Evolutionary conservation across 1,140 invertebrate species (phyloP).

Genomic region (Drosophila biarmipes): DNA sequence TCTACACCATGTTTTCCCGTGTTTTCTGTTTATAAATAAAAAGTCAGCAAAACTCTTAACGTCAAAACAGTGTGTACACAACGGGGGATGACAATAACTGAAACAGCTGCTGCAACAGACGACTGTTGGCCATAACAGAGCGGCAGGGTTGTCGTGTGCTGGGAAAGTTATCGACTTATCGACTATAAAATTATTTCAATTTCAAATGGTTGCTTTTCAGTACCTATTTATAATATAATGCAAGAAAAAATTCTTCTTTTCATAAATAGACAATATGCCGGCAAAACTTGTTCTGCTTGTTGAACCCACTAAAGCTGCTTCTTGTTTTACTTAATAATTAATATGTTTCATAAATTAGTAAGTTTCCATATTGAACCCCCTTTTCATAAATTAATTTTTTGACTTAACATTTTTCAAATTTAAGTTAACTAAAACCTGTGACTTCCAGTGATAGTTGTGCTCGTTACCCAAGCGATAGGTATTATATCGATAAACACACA

Average conservation of each 20-base stretch:
- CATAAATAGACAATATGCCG: too few species aligned
- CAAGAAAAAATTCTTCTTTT: too few species aligned
- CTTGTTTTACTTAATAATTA: too few species aligned
- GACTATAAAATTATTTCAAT: background rate
- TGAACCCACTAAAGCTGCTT: too few species aligned
- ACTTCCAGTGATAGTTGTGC: background rate
- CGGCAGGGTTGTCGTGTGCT: slow-evolving; percentile 8
- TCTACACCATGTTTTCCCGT: slow-evolving; percentile 39
- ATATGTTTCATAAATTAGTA: too few species aligned
- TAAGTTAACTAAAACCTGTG: background rate
- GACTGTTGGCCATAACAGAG: slow-evolving; percentile 13
- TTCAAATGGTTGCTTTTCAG: too few species aligned
- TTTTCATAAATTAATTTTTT: too few species aligned
- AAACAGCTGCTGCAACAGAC: slow-evolving; percentile 36
- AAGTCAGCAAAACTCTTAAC: slow-evolving; percentile 36
- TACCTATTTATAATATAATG: too few species aligned
- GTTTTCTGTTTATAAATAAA: slow-evolving; percentile 57
- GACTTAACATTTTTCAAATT: too few species aligned
- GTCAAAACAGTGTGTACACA: slow-evolving; percentile 50
- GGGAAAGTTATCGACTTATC: background rate
- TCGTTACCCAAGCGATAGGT: background rate
- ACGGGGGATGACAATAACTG: slow-evolving; percentile 24
- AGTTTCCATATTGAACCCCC: too few species aligned
- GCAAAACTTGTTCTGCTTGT: too few species aligned
- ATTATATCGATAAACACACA: background rate